Evolutionary conservation across 2,888 invertebrate species (phyloP).

Genomic region (Leptinotarsa tumamoca): DNA sequence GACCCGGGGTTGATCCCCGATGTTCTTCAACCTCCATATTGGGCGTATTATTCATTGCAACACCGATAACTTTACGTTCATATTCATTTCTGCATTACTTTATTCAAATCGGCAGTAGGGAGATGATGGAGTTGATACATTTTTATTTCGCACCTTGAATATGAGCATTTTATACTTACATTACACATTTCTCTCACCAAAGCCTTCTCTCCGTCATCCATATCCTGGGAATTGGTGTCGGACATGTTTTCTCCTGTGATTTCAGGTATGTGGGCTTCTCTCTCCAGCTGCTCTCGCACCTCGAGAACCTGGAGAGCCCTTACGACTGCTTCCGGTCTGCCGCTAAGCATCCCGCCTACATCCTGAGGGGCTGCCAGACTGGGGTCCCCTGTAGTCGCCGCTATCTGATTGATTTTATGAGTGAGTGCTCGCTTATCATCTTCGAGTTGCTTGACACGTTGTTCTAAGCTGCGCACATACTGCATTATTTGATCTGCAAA

Average conservation of each 20-base stretch:
- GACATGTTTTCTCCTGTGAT: slow-evolving; percentile 54
- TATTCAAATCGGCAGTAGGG: too few relatives aligned
- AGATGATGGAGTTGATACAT: too few relatives aligned
- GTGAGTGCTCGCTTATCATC: slow-evolving; percentile 79
- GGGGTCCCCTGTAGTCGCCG: slow-evolving; percentile 66
- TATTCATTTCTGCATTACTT: too few relatives aligned
- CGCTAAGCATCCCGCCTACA: slow-evolving; percentile 68
- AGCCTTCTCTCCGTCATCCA: slow-evolving; percentile 91
- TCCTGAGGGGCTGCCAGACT: slow-evolving; percentile 60
- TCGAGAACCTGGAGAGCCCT: slow-evolving; percentile 81
- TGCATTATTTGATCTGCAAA: slow-evolving; percentile 85
- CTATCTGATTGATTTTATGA: slow-evolving; percentile 67
- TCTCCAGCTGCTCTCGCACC: slow-evolving; percentile 91
- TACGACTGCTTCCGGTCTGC: slow-evolving; percentile 91
- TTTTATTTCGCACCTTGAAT: too few relatives aligned
- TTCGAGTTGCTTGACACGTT: slow-evolving; percentile 85
- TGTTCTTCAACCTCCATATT: too few relatives aligned
- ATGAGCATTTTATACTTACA: slow-evolving; percentile 67
- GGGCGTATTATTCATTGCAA: too few relatives aligned
- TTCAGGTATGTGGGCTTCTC: slow-evolving; percentile 66
- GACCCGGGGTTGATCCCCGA: too few relatives aligned
- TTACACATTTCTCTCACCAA: slow-evolving; percentile 96
- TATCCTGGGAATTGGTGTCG: slow-evolving; percentile 70
- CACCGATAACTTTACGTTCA: too few relatives aligned
- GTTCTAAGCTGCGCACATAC: slow-evolving; percentile 91